Percentiles rank a stretch among this genome's conserved stretches.
These are phyloP conservation scores for Felis catus DNA, from an alignment of 2,113 vertebrate species.

Conservation along the genomic window F.catus_Fca126_mat1.0 CM031419.1:170610001-170610500, in stretches of 20 bases:
- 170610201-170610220: slow-evolving; percentile 14
- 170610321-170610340: neutral
- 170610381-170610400: neutral
- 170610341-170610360: neutral
- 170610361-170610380: neutral
- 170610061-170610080: neutral
- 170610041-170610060: slow-evolving; percentile 49
- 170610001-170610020: slow-evolving; percentile 19
- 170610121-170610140: neutral
- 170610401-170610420: neutral
- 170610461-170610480: slow-evolving; percentile 1
- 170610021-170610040: slow-evolving; percentile 36
- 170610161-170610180: slow-evolving; percentile 23
- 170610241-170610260: neutral
- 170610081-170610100: neutral
- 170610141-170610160: neutral
- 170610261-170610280: neutral
- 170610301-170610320: slow-evolving; percentile 20
- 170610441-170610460: neutral
- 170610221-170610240: neutral
- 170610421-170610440: neutral
- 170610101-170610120: neutral
- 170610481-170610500: neutral
- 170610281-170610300: neutral
- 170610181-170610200: neutral